Evolutionary conservation across 1,140 invertebrate species (phyloP), one percentile per base, ranked within the genome.

Genomic region (Lucilia sericata): DNA sequence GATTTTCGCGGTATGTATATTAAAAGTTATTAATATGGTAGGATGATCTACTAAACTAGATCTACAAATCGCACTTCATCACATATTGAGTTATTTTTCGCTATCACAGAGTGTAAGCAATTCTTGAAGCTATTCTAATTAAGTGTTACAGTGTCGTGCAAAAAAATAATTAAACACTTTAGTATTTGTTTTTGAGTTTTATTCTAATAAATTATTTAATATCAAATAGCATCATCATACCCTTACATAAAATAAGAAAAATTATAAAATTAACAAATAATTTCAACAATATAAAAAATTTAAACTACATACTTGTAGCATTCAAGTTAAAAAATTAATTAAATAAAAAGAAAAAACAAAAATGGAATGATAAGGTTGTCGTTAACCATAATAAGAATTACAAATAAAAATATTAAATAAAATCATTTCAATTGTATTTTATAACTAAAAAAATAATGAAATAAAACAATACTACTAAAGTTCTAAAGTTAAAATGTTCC

Each of bases 201-300:
- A 81, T 49, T 49, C 2, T 21, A 81, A 81, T 51, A 49, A 51
- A 47, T 81, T 47, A 49, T 25, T 21, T 47, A 49, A 81, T 49
- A 70, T 70, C 65, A 70, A 21, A 70, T 70, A 70, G 65, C 65
- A 70, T 70, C 65, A 70, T 70, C 55, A 60, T 21, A 9, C 65
- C 65, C 19, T 70, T 19, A 19, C 9, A 21, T 70, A 9, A 70
- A 70, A 70, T 25, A 10, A 70, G 19, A 21, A 70, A 70, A 70
- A 21, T 17, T 12, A 60, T 17, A 60, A 60, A 60, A 60, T 12
- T 7, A 17, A 60, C 17, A 21, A 70, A 70, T 19, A n/a, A 21
- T 70, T 70, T 2, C n/a, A 25, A 70, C n/a, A 70, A 70, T 21
- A 70, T 21, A 25, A 10, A 21, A 70, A 65, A 5, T 65, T 70